Conservation (phyloP, 2,888 invertebrate genomes). For the Heliconius aoede region DNA sequence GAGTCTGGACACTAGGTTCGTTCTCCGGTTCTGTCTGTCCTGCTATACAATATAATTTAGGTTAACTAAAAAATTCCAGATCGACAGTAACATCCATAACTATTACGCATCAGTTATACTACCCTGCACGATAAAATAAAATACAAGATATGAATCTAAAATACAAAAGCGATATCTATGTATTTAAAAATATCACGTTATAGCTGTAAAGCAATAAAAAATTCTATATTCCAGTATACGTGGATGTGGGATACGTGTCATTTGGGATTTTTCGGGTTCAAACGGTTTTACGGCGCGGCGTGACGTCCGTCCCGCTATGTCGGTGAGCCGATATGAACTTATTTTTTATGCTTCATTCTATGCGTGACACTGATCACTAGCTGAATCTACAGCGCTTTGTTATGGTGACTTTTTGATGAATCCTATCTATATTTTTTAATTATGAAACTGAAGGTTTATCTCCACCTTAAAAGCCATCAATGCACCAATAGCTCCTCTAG, state of each 20-base stretch:
- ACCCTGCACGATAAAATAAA: background rate
- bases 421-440: too few species aligned
- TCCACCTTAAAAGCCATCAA: too few species aligned
- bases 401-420: background rate
- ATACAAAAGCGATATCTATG: conserved; percentile 11
- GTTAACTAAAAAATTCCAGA: background rate
- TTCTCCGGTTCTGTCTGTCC: background rate
- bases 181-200: conserved; percentile 28
- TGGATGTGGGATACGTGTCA: conserved; percentile 35
- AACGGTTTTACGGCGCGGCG: conserved; percentile 34
- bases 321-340: conserved; percentile 24
- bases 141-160: background rate
- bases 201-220: conserved; percentile 29
- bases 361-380: conserved; percentile 17
- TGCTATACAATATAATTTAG: background rate
- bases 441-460: too few species aligned
- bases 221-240: conserved; percentile 29
- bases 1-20: background rate
- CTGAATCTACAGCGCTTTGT: background rate
- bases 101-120: background rate
- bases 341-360: conserved; percentile 27
- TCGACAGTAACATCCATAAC: background rate
- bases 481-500: too few species aligned
- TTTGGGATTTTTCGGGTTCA: conserved; percentile 39
- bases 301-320: conserved; percentile 30